Evolutionary conservation across 1,140 invertebrate species (phyloP), one percentile per base, ranked within the genome.

Genomic region (Homalodisca vitripennis): DNA sequence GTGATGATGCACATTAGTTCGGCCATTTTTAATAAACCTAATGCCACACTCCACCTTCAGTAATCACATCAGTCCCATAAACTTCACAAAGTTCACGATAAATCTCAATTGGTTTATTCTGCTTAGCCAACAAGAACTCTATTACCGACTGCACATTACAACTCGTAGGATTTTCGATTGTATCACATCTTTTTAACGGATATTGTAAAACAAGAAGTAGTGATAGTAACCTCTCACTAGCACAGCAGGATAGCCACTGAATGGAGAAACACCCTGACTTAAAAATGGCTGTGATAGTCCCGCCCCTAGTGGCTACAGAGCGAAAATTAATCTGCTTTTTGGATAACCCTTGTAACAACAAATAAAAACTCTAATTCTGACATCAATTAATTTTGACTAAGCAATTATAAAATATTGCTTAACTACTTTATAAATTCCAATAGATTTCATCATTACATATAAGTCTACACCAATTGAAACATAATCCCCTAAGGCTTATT

Each of bases 281-380:
- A 6, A 55, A 55, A 20, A 26, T 55, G 51, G 51, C 51, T 10
- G 17, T 22, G 24, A 6, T 55, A 55, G 17, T 22, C 10, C 20
- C 51, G 51, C 51, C 51, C 51, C 17, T 55, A 63, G 26, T 30
- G 30, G 12, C 3, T 12, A 48, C 57, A 68, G 12, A 12, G 12
- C 47, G 55, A 47, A 32, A 68, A 67, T 60, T 68, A 55, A 73
- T 31, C 20, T n/a, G 26, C 14, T 72, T 74, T 62, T 47, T 71
- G 53, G 34, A 41, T 41, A 41, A 41, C 34, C 34, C 34, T 41
- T 17, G 34, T 41, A 41, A n/a, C n/a, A n/a, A n/a, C n/a, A n/a
- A n/a, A n/a, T n/a, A n/a, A n/a, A n/a, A n/a, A n/a, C n/a, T n/a
- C n/a, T n/a, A n/a, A n/a, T n/a, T n/a, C n/a, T n/a, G n/a, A n/a